phyloP scores from a whole-genome alignment of 2,113 vertebrate species.

The Notarius quadriscutis region DNA sequence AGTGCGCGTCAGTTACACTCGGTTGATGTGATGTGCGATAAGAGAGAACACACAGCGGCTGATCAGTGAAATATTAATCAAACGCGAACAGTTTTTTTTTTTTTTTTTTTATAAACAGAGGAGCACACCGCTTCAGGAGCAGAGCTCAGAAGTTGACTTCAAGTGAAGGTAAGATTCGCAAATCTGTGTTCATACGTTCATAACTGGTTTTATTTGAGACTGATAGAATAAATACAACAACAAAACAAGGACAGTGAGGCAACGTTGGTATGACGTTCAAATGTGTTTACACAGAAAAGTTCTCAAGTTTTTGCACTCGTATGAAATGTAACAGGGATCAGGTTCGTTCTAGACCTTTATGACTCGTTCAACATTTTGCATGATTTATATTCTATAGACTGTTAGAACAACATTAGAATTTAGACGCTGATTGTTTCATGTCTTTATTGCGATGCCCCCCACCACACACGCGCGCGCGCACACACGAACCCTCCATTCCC shows the following conservation, averaged over 20 bases:
- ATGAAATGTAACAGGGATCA: neutral
- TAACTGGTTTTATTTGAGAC: neutral
- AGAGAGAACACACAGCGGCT: neutral
- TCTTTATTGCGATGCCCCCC: too few species aligned
- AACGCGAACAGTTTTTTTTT: neutral
- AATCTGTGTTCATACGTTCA: neutral
- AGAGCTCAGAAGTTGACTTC: neutral
- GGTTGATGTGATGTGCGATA: neutral
- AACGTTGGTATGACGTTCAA: neutral
- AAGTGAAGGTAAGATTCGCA: neutral
- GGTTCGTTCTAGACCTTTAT: neutral
- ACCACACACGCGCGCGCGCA: too few species aligned
- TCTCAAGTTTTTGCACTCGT: neutral
- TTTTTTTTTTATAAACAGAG: neutral
- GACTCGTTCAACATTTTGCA: neutral
- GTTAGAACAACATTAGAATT: neutral
- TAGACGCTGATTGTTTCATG: too few species aligned
- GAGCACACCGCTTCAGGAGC: neutral
- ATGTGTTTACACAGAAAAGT: neutral
- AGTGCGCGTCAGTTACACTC: neutral
- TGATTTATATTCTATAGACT: neutral
- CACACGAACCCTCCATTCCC: too few species aligned
- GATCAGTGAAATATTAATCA: too few species aligned
- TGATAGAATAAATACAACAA: neutral
- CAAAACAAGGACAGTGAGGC: neutral